Evolutionary conservation across 2,888 invertebrate genomes (phyloP).

Genomic region (Caenorhabditis panamensis): DNA sequence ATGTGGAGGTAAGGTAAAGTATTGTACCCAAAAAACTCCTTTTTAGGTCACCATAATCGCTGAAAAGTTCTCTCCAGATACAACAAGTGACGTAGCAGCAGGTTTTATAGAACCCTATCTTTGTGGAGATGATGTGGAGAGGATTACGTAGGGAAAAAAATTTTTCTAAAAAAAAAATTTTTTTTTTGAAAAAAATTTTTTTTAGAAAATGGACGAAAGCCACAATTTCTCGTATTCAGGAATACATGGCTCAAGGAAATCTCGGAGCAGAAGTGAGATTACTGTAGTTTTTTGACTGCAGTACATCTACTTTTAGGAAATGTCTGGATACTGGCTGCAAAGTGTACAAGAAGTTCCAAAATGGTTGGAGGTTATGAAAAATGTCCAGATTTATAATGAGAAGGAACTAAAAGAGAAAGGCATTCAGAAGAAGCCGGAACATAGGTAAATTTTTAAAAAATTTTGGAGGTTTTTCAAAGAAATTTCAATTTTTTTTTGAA

Average conservation of each 20-base stretch:
- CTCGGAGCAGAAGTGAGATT: conserved; percentile 33
- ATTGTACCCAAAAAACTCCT: background rate
- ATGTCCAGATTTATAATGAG: conserved; percentile 43
- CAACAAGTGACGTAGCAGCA: conserved; percentile 81
- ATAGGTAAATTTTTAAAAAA: conserved; percentile 12
- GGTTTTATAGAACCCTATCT: conserved; percentile 80
- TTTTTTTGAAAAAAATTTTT: too few species aligned
- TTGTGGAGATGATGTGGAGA: conserved; percentile 30
- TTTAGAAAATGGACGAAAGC: conserved; percentile 49
- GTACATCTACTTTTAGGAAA: conserved; percentile 35
- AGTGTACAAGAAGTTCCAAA: conserved; percentile 29
- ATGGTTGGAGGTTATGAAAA: conserved; percentile 61
- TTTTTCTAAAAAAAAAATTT: too few species aligned
- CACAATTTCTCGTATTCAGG: conserved; percentile 41
- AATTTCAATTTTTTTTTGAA: conserved; percentile 17
- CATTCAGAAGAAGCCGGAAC: conserved; percentile 16
- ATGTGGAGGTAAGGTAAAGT: conserved; percentile 59
- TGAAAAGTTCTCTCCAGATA: conserved; percentile 79
- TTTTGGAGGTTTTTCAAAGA: too few species aligned
- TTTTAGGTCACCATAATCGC: conserved; percentile 79
- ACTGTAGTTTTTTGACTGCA: background rate
- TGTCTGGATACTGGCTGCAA: conserved; percentile 57
- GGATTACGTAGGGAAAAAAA: too few species aligned
- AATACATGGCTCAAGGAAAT: conserved; percentile 38
- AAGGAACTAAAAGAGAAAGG: conserved; percentile 24